These are phyloP conservation scores for Orussus abietinus DNA, from an alignment of 1,140 invertebrate species.

Conservation along the genomic window DNA sequence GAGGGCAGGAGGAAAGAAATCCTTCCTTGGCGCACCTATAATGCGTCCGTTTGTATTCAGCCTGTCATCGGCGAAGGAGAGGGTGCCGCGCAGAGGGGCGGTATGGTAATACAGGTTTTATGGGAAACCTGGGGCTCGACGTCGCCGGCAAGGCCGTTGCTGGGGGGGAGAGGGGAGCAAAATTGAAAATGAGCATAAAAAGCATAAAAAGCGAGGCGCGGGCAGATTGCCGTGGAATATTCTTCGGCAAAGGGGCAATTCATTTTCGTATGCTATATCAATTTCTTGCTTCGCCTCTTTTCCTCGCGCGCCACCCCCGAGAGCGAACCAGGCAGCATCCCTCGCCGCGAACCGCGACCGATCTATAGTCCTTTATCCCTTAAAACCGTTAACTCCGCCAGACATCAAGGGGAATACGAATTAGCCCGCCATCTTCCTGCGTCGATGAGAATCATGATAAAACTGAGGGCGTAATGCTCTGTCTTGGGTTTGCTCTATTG, in stretches of 20 bases:
- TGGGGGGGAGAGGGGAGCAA: conserved; percentile 29
- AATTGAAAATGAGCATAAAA: conserved; percentile 56
- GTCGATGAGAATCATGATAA: conserved; percentile 34
- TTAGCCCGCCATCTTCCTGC: conserved; percentile 41
- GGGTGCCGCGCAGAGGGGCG: conserved; percentile 17
- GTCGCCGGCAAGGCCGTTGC: conserved; percentile 19
- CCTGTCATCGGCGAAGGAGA: conserved; percentile 31
- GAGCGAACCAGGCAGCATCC: too few relatives aligned
- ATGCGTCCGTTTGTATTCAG: conserved; percentile 45
- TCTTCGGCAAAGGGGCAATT: conserved; percentile 52
- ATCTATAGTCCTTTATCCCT: conserved; percentile 51
- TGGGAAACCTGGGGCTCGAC: conserved; percentile 36
- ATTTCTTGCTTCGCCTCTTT: conserved; percentile 54
- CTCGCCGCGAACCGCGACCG: conserved; percentile 31
- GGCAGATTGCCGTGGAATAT: conserved; percentile 53
- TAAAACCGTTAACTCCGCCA: conserved; percentile 51
- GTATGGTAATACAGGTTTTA: conserved; percentile 50
- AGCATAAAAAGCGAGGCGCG: conserved; percentile 47
- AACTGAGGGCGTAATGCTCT: too few relatives aligned
- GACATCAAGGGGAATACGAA: conserved; percentile 52
- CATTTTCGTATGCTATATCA: conserved; percentile 56
- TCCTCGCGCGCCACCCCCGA: conserved; percentile 8
- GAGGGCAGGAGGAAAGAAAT: too few relatives aligned
- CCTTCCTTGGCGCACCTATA: conserved; percentile 25
- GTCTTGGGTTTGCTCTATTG: too few relatives aligned